Conservation (phyloP, 2,888 invertebrate genomes). For the Altica lythri region DNA sequence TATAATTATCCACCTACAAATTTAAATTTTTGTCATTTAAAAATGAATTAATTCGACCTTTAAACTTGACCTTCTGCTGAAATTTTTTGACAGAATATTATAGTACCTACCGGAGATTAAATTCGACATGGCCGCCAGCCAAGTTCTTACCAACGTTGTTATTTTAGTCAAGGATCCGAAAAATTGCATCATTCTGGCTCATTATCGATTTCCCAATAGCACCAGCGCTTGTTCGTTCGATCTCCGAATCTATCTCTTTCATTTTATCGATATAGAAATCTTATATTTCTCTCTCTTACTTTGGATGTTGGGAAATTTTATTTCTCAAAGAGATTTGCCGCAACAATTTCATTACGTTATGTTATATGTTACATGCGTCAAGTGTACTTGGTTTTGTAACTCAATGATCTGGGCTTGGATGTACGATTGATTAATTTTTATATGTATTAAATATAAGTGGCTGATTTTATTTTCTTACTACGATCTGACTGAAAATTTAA, state of each 20-base stretch:
- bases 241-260: slow-evolving; percentile 9
- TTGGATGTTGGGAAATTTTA: slow-evolving; percentile 16
- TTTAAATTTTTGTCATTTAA: slow-evolving; percentile 9
- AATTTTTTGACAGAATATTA: slow-evolving; percentile 26
- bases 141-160: slow-evolving; percentile 18
- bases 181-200: slow-evolving; percentile 28
- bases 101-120: neutral
- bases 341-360: slow-evolving; percentile 16
- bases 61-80: slow-evolving; percentile 34
- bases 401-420: slow-evolving; percentile 15
- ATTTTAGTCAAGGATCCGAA: slow-evolving; percentile 30
- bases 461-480: too few species aligned
- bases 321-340: slow-evolving; percentile 23
- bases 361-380: slow-evolving; percentile 19
- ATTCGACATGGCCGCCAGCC: slow-evolving; percentile 26
- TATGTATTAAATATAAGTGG: too few species aligned
- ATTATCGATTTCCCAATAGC: slow-evolving; percentile 31
- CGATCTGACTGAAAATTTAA: too few species aligned
- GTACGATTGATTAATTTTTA: neutral
- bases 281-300: neutral
- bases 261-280: neutral
- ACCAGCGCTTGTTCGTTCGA: slow-evolving; percentile 18
- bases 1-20: slow-evolving; percentile 5
- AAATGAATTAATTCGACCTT: slow-evolving; percentile 22
- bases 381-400: slow-evolving; percentile 24